Conservation (phyloP, 2,113 vertebrate genomes). For the Ascaphus truei region DNA sequence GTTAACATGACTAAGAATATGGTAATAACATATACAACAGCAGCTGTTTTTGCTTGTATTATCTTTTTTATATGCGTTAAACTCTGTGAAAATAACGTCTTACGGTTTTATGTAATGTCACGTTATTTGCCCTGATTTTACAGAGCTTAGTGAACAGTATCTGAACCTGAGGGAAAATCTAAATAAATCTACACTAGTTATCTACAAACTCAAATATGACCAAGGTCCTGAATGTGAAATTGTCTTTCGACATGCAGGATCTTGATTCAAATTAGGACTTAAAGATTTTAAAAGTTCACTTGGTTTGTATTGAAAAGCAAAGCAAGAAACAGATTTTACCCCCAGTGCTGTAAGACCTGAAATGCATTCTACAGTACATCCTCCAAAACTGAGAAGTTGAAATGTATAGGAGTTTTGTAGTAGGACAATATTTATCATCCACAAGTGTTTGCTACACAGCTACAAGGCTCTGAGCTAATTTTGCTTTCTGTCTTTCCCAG, state of each 20-base stretch:
- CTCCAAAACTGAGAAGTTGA: conserved; percentile 5
- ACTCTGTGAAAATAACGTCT: too few relatives aligned
- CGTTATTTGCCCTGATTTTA: too few relatives aligned
- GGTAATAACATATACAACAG: too few relatives aligned
- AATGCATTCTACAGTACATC: not conserved
- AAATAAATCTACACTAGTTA: too few relatives aligned
- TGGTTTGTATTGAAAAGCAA: too few relatives aligned
- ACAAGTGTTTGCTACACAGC: conserved; percentile 1
- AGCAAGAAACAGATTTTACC: not conserved
- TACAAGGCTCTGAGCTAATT: not conserved
- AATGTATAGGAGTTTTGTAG: not conserved
- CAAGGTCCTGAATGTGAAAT: not conserved
- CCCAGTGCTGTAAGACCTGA: not conserved
- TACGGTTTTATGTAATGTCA: too few relatives aligned
- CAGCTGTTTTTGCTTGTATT: too few relatives aligned
- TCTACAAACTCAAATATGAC: too few relatives aligned
- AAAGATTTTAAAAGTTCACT: not conserved
- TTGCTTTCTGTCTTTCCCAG: conserved; percentile 6
- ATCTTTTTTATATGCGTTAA: too few relatives aligned
- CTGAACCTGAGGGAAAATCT: too few relatives aligned
- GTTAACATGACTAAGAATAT: too few relatives aligned
- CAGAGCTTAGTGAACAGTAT: too few relatives aligned
- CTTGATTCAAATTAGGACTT: not conserved
- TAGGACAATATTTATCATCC: not conserved
- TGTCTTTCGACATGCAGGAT: not conserved